These are phyloP conservation scores for Plecturocebus donacophilus DNA, from an alignment of 2,113 vertebrate genomes.

Conservation along the genomic window DNA sequence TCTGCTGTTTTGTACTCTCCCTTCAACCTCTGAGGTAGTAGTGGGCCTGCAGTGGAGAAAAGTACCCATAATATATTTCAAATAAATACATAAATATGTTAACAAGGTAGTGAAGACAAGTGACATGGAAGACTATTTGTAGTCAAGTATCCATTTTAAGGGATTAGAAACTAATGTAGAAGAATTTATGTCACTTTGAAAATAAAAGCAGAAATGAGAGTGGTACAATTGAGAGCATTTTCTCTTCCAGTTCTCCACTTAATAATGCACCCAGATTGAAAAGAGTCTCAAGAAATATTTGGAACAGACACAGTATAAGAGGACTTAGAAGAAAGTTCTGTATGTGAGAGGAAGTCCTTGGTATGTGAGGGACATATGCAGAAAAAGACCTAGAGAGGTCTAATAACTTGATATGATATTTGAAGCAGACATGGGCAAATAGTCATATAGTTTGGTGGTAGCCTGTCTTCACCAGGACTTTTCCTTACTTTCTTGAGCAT, in stretches of 20 bases:
- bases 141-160: not conserved
- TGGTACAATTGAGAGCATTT: not conserved
- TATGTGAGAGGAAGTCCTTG: not conserved
- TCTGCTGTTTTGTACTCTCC: not conserved
- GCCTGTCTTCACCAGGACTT: not conserved
- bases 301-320: not conserved
- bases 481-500: not conserved
- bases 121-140: not conserved
- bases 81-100: not conserved
- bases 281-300: not conserved
- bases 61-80: not conserved
- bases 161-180: not conserved
- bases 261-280: not conserved
- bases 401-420: rapidly evolving
- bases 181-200: not conserved
- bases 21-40: not conserved
- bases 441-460: not conserved
- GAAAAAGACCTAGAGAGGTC: not conserved
- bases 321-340: not conserved
- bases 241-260: not conserved
- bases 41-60: not conserved
- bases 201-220: not conserved
- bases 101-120: not conserved
- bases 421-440: not conserved
- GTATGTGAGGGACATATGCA: rapidly evolving